Evolutionary conservation across 2,797 vertebrate species (phyloP), one percentile per base, ranked within the genome.

Genomic region (Pseudotriccus pelzelni): DNA sequence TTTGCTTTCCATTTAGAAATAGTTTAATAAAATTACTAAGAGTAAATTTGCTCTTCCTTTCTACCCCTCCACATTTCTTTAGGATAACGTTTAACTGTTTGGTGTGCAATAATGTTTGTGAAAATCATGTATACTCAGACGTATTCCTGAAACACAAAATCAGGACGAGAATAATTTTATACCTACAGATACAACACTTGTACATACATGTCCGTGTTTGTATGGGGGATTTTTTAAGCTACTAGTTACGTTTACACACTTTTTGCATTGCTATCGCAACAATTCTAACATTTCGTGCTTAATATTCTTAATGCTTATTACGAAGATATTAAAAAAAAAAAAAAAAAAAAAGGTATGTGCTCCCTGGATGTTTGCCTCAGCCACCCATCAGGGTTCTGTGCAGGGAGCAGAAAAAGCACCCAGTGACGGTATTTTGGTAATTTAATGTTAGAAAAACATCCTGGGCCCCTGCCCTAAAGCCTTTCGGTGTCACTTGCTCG

Each of bases 41-140:
- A 34, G 18, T 41, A 34, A 50, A 73, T 46, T 64, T 73, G 3
- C 4, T 49, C 4, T 49, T 49, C 21, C 9, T 28, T 50, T 25
- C 6, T 5, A 4, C 1, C 1, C 4, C 10, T 6, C 19, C 2
- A 0, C 27, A 47, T 47, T 93, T 88, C 34, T 84, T 49, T 76
- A 62, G 15, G 10, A 21, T 27, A 47, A 25, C 0, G 0, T 47
- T 1, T 23, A 70, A 63, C 17, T 37, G 1, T 21, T 47, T 27
- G 36, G 8, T 23, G 24, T 24, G 37, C 47, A 55, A 7, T 44
- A 73, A 59, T 4, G 43, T 22, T 70, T 46, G 22, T 36, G 60
- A 46, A 78, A 77, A 36, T 12, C 34, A 1, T 1, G 7, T 24
- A 6, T 17, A 20, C 18, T 56, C 39, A n/a, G 55, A 24, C 11